Evolutionary conservation across 1,140 invertebrate species (phyloP).

Genomic region (Samia ricini): DNA sequence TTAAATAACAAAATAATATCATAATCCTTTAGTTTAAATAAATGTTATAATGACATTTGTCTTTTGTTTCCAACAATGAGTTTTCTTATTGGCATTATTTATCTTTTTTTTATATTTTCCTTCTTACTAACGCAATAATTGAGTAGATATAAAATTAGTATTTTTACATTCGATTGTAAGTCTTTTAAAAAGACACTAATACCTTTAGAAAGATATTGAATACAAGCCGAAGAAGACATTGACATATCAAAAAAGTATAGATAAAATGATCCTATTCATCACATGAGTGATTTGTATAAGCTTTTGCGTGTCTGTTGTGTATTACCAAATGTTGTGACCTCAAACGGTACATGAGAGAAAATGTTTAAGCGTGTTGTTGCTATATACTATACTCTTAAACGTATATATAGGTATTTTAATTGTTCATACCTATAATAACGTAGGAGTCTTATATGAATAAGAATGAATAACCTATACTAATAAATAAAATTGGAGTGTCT

Average conservation of each 20-base stretch:
- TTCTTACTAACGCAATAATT: background rate
- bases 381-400: background rate
- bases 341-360: slow-evolving; percentile 35
- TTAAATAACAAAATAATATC: background rate
- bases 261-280: too few relatives aligned
- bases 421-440: slow-evolving; percentile 3
- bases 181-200: too few relatives aligned
- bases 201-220: too few relatives aligned
- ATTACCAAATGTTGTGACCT: slow-evolving; percentile 23
- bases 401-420: slow-evolving; percentile 15
- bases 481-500: background rate
- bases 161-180: too few relatives aligned
- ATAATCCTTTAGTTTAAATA: background rate
- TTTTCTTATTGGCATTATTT: background rate
- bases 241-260: too few relatives aligned
- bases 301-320: slow-evolving; percentile 17
- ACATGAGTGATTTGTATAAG: slow-evolving; percentile 24
- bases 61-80: background rate
- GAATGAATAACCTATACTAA: too few relatives aligned
- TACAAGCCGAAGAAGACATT: too few relatives aligned
- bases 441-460: background rate
- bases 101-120: background rate
- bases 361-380: slow-evolving; percentile 23
- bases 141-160: background rate
- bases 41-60: background rate